Evolutionary conservation across 2,888 invertebrate genomes (phyloP), one percentile per base, ranked within the genome.

Genomic region (Stenchaetothrips biformis): DNA sequence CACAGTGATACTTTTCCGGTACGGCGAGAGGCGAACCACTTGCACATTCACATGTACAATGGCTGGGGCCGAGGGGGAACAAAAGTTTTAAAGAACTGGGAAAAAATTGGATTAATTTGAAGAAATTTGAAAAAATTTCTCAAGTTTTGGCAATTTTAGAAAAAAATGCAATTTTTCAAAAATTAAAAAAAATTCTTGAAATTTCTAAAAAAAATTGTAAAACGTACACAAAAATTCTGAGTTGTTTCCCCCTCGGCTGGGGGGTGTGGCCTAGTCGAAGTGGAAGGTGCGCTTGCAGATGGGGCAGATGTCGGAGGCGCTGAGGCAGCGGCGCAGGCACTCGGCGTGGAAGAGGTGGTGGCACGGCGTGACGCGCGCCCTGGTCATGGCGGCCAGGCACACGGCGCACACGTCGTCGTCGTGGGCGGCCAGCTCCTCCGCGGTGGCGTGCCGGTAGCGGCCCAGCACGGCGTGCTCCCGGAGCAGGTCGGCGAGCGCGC

Each of bases 401-500:
- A 94, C 93, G 0, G 94, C 93, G 85, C 94, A 94, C 0, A 94
- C 92, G 84, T 94, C 94, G 84, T 94, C 93, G 84, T 94, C 93
- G 81, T 92, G 90, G 77, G 89, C 89, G 16, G 89, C 88, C 67
- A 94, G 89, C 84, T 94, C 94, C 13, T 91, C 91, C 0, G 85
- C 81, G 3, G 92, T 91, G 37, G 94, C 94, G 25, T 89, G 89
- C 59, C 85, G 82, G 80, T 84, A 86, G 74, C 84, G 85, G 79
- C 83, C 83, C 79, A 94, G 85, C 6, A 91, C 88, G 0, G 89
- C 89, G 79, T 90, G 89, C 83, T 93, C 93, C 77, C 88, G 89
- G 78, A 87, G 87, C 81, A 94, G 85, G 81, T 88, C 88, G 77
- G 86, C 86, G 81, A 83, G 80, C 79, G 82, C 82, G 21, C 82